Conservation (phyloP, 2,888 invertebrate genomes). For the Caenorhabditis angaria region DNA sequence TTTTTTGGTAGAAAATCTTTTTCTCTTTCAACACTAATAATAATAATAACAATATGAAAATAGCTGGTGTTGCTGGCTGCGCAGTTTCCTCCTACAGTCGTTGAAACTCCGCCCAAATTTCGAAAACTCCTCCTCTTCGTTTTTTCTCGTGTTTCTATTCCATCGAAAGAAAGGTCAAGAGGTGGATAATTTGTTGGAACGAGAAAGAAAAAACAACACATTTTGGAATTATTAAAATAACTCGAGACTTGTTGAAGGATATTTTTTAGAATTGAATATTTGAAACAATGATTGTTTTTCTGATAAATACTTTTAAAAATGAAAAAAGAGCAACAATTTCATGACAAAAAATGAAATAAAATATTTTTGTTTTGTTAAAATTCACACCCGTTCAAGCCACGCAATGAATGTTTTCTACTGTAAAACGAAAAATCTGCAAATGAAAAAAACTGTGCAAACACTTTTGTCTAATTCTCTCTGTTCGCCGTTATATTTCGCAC, state of each 20-base stretch:
- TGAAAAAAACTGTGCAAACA: too few relatives aligned
- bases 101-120: neutral
- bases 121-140: neutral
- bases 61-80: too few relatives aligned
- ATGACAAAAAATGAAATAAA: too few relatives aligned
- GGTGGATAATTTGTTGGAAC: constrained; percentile 4
- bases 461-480: too few relatives aligned
- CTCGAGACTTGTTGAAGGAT: neutral
- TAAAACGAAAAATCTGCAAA: too few relatives aligned
- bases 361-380: too few relatives aligned
- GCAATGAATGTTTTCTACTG: too few relatives aligned
- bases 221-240: neutral
- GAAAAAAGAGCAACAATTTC: too few relatives aligned
- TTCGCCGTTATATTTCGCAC: too few relatives aligned
- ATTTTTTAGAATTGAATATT: neutral
- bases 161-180: neutral
- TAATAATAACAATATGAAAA: too few relatives aligned
- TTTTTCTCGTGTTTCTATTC: neutral
- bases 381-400: too few relatives aligned
- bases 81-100: neutral
- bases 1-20: neutral
- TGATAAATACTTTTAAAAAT: neutral
- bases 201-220: constrained; percentile 12
- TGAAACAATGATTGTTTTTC: neutral
- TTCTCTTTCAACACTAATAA: neutral